These are phyloP conservation scores for Mustela nigripes DNA, from an alignment of 2,113 vertebrate species.

Conservation along the genomic window DNA sequence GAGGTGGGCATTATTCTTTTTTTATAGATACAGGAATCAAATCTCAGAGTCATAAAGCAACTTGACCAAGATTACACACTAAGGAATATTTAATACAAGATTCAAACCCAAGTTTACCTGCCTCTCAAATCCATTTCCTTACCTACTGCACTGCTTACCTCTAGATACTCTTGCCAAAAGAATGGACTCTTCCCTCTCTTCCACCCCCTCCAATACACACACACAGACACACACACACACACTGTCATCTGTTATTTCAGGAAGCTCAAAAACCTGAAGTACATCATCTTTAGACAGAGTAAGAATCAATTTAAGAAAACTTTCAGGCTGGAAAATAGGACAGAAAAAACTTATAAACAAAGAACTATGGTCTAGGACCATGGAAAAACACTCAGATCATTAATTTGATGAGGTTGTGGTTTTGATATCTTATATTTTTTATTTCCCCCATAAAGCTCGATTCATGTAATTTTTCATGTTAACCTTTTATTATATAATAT, in stretches of 20 bases:
- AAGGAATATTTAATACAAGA: background rate
- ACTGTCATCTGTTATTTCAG: background rate
- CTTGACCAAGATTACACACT: background rate
- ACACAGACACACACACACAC: background rate
- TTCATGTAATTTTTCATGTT: background rate
- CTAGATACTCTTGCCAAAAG: background rate
- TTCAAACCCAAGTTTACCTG: background rate
- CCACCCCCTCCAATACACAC: background rate
- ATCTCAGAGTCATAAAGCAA: background rate
- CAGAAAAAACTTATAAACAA: background rate
- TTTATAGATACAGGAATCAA: background rate
- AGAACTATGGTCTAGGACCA: background rate
- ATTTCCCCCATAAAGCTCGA: background rate
- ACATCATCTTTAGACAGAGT: background rate
- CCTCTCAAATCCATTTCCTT: background rate
- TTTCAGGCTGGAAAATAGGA: background rate
- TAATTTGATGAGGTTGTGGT: background rate
- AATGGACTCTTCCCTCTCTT: background rate
- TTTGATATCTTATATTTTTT: background rate
- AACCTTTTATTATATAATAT: constrained; percentile 7
- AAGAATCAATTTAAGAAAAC: background rate
- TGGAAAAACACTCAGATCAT: constrained; percentile 20
- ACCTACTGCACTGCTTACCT: background rate
- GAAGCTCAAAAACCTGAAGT: background rate
- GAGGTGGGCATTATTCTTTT: background rate